Conservation (phyloP, 2,888 invertebrate genomes). For the Tipula unca region DNA sequence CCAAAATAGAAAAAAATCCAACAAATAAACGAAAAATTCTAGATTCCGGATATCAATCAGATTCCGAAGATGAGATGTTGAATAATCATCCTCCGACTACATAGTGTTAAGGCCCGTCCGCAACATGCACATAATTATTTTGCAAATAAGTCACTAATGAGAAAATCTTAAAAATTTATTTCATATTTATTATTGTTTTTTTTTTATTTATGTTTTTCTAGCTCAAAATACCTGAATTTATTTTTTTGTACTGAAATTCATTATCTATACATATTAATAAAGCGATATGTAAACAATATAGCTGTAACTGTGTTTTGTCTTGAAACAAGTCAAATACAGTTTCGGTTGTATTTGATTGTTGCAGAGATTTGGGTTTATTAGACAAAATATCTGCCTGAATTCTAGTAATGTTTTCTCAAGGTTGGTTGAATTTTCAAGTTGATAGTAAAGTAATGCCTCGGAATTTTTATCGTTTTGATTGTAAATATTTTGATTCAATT, state of each 20-base stretch:
- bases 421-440: no score
- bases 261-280: background rate
- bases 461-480: no score
- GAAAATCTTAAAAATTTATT: background rate
- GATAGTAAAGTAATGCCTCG: no score
- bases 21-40: constrained; percentile 21
- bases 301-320: background rate
- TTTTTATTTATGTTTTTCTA: background rate
- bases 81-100: background rate
- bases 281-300: background rate
- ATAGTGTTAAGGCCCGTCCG: background rate
- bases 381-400: no score
- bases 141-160: background rate
- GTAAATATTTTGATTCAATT: no score
- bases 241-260: background rate
- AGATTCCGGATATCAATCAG: constrained; percentile 24
- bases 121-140: background rate
- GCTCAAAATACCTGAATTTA: background rate
- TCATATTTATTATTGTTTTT: background rate
- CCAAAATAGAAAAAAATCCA: background rate
- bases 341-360: no score
- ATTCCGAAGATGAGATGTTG: constrained; percentile 10
- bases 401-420: no score
- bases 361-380: no score
- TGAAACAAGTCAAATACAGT: background rate